Evolutionary conservation across 2,797 vertebrate genomes (phyloP).

Genomic region (Chelmon rostratus): DNA sequence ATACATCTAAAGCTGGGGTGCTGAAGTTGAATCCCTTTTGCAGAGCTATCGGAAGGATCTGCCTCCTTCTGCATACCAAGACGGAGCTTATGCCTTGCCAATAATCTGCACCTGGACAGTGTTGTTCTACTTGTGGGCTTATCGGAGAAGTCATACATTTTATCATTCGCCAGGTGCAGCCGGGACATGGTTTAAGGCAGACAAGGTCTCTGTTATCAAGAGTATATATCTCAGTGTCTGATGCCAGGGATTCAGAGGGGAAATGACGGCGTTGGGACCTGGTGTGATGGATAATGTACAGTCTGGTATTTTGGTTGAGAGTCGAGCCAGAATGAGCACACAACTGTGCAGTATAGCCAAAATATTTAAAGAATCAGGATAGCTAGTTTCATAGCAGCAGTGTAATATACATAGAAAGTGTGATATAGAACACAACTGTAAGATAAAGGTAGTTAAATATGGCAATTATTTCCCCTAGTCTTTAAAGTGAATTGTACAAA

Average conservation of each 20-base stretch:
- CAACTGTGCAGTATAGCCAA: background rate
- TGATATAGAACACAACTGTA: background rate
- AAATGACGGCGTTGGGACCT: conserved; percentile 62
- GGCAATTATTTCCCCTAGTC: background rate
- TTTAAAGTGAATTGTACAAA: background rate
- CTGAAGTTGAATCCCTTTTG: conserved; percentile 76
- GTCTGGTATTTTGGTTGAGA: conserved; percentile 61
- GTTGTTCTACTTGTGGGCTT: conserved; percentile 82
- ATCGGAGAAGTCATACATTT: conserved; percentile 79
- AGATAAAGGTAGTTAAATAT: background rate
- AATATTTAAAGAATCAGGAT: background rate
- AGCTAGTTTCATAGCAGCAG: background rate
- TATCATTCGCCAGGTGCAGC: conserved; percentile 83
- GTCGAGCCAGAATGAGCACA: conserved; percentile 32
- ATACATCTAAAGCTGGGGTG: conserved; percentile 79
- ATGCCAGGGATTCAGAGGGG: conserved; percentile 70
- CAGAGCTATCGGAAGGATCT: conserved; percentile 79
- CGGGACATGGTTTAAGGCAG: conserved; percentile 74
- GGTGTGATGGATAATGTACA: conserved; percentile 55
- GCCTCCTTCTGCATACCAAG: conserved; percentile 85
- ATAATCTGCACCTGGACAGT: conserved; percentile 84
- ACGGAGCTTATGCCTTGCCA: conserved; percentile 74
- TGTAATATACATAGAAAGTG: background rate
- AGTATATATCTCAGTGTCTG: conserved; percentile 71
- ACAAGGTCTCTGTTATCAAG: conserved; percentile 74